Conservation (phyloP, 2,888 invertebrate genomes). For the Cerceris ruficornis region DNA sequence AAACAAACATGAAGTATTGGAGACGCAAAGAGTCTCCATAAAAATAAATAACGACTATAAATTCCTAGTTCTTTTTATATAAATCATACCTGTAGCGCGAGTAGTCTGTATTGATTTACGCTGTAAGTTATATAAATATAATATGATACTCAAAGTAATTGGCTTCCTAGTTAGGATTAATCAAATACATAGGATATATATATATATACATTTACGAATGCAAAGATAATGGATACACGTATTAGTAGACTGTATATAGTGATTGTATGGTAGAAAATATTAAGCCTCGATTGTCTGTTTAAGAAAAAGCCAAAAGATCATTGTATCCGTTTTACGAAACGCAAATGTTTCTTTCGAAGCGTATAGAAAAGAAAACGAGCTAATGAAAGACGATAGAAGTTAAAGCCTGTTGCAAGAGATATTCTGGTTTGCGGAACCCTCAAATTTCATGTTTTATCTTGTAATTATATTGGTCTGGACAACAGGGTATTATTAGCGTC, state of each 20-base stretch:
- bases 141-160: conserved; percentile 64
- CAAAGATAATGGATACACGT: conserved; percentile 62
- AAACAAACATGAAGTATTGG: conserved; percentile 8
- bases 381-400: conserved; percentile 5
- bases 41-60: conserved; percentile 27
- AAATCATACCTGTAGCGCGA: conserved; percentile 63
- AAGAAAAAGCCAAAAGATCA: conserved; percentile 61
- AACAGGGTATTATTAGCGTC: conserved; percentile 67
- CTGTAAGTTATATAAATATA: conserved; percentile 48
- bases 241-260: conserved; percentile 71
- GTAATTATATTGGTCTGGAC: conserved; percentile 64
- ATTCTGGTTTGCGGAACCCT: conserved; percentile 14
- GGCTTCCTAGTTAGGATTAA: conserved; percentile 75
- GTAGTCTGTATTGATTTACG: conserved; percentile 70
- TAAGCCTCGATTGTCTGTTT: conserved; percentile 72
- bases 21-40: conserved; percentile 2
- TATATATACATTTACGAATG: conserved; percentile 66
- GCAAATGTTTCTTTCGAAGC: background rate
- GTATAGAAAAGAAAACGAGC: background rate
- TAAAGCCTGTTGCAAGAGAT: background rate
- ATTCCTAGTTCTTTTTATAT: conserved; percentile 60
- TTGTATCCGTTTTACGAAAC: background rate
- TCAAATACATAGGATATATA: conserved; percentile 68
- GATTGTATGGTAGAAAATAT: conserved; percentile 58
- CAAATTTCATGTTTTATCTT: conserved; percentile 40